Evolutionary conservation across 2,113 vertebrate genomes (phyloP).

Genomic region (Apistogramma diplotaenia): DNA sequence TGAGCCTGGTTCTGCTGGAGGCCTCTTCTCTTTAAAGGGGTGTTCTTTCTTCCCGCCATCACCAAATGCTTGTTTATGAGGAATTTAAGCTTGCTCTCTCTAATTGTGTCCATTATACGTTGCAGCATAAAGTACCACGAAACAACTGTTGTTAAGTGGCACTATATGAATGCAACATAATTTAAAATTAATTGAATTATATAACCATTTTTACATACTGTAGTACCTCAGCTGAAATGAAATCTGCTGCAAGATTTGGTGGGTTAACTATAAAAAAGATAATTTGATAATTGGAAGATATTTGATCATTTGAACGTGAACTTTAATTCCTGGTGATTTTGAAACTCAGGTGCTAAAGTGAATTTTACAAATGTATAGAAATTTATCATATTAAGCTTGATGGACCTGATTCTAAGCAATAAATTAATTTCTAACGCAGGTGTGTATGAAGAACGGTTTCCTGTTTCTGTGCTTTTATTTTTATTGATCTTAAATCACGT

Average conservation of each 20-base stretch:
- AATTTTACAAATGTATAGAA: background rate
- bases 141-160: background rate
- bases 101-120: background rate
- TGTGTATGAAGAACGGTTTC: background rate
- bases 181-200: background rate
- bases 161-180: background rate
- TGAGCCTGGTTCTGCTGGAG: background rate
- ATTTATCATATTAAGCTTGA: background rate
- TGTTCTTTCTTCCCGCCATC: background rate
- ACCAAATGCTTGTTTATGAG: background rate
- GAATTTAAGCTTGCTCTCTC: background rate
- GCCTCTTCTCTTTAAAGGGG: background rate
- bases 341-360: background rate
- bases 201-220: background rate
- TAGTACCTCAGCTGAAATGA: background rate
- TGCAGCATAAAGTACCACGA: background rate
- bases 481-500: background rate
- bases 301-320: background rate
- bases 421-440: background rate
- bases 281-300: background rate
- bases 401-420: background rate
- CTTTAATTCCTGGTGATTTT: background rate
- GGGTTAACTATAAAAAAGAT: background rate
- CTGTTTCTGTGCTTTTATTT: background rate
- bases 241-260: background rate